Base-by-base conservation (phyloP, 2,888 invertebrate genomes). In the Folsomia candida region DNA sequence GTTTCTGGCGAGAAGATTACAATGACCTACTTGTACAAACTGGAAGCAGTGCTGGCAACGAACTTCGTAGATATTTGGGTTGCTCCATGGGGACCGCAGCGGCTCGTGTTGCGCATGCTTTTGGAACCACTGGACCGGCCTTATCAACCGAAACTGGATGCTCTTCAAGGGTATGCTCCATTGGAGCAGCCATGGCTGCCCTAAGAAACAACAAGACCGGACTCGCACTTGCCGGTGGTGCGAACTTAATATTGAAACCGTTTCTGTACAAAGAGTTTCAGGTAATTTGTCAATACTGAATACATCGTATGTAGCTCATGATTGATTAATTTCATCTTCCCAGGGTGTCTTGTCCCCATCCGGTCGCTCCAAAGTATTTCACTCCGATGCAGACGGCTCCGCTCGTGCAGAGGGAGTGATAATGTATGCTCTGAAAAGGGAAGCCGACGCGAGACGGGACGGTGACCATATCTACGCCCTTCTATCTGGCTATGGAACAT, bases 1-100 rank as follows among this genome's bases (percentile, higher is more conserved):
- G 83, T 2, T 6, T 24, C 9, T 65, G 65, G 65, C 22, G 24
- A 26, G 24, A 54, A n/a, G 65, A 65, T 14, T 65, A 54, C 54
- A 18, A 65, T 14, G 54, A 51, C 6, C 26, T 65, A 6, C 6
- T 24, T 11, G 2, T 24, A 6, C 26, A 66, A 28, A 57, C 22
- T 18, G 26, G 0, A 2, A 9, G 26, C 1, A 25, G 22, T 1
- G 1, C 22, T 24, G 24, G 47, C 2, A 20, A 26, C 2, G 57
- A 37, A 25, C 1, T 27, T 26, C 51, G 51, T 11, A 11, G 27
- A 0, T 67, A 67, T 24, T 6, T 70, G 18, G 67, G 62, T 14
- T 66, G 51, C 22, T 61, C 64, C 1, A 22, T 29, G 2, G 54
- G 57, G 0, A 57, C 29, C 3, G 6, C 27, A 2, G 14, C 59